Evolutionary conservation across 2,113 vertebrate genomes (phyloP).

Genomic region (Elephantulus edwardii): DNA sequence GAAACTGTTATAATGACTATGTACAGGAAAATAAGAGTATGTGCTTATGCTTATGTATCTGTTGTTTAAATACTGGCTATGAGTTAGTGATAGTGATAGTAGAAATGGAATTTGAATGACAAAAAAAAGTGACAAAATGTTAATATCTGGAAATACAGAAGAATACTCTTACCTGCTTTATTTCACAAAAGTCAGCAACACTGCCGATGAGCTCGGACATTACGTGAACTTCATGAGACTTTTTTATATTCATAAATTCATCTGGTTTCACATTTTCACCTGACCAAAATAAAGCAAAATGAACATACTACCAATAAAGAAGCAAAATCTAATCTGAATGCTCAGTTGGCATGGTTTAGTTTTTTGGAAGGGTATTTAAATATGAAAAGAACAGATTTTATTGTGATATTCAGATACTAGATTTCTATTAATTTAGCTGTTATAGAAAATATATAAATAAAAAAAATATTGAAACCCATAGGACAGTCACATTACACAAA

Average conservation of each 20-base stretch:
- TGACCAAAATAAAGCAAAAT: slow-evolving; percentile 70
- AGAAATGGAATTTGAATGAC: slow-evolving; percentile 6
- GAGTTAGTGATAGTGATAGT: background rate
- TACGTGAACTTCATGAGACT: slow-evolving; percentile 95
- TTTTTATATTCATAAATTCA: slow-evolving; percentile 97
- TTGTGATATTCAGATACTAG: background rate
- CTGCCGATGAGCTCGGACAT: slow-evolving; percentile 92
- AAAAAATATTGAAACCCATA: slow-evolving; percentile 27
- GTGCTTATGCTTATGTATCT: background rate
- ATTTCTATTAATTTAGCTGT: background rate
- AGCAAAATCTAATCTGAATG: slow-evolving; percentile 13
- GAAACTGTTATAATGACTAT: background rate
- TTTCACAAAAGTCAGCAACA: slow-evolving; percentile 85
- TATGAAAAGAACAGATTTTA: slow-evolving; percentile 19
- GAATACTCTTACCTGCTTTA: slow-evolving; percentile 89
- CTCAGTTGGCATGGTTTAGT: background rate
- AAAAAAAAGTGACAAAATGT: background rate
- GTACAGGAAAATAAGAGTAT: background rate
- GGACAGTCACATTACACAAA: background rate
- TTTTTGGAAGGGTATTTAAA: slow-evolving; percentile 25
- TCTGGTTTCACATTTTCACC: slow-evolving; percentile 83
- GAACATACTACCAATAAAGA: slow-evolving; percentile 24
- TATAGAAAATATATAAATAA: slow-evolving; percentile 57
- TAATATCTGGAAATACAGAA: slow-evolving; percentile 7
- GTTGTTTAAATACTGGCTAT: background rate